A percentile compares a stretch with the other conserved stretches of the same genome.
These are phyloP conservation scores for Falco concolor DNA, from an alignment of 2,797 vertebrate species.

Conservation along the genomic window DNA sequence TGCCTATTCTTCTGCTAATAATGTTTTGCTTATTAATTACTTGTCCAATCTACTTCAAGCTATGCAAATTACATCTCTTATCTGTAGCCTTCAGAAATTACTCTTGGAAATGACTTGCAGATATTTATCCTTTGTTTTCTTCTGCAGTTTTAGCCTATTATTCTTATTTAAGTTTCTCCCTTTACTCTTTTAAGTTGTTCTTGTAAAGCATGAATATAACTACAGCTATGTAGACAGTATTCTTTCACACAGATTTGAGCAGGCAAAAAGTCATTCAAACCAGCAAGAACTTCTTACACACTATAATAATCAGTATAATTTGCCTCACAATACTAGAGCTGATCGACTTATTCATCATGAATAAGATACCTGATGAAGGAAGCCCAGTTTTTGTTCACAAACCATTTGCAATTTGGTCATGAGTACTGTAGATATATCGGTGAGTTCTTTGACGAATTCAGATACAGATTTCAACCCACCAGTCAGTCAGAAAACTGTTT, in stretches of 20 bases:
- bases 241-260: not conserved
- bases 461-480: not conserved
- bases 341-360: not conserved
- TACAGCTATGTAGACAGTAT: not conserved
- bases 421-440: not conserved
- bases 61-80: not conserved
- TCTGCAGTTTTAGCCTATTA: not conserved
- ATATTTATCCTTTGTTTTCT: not conserved
- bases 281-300: not conserved
- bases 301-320: not conserved
- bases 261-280: not conserved
- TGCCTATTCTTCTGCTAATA: not conserved
- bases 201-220: not conserved
- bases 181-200: not conserved
- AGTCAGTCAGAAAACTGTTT: not conserved
- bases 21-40: not conserved
- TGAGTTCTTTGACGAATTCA: not conserved
- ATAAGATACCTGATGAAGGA: not conserved
- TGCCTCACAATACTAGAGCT: not conserved
- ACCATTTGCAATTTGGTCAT: not conserved
- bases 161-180: not conserved
- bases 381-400: not conserved
- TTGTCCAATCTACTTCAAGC: not conserved
- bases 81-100: not conserved
- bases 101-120: not conserved